Conservation (phyloP, 1,140 invertebrate genomes). For the Pseudomyrmex dendroicus region DNA sequence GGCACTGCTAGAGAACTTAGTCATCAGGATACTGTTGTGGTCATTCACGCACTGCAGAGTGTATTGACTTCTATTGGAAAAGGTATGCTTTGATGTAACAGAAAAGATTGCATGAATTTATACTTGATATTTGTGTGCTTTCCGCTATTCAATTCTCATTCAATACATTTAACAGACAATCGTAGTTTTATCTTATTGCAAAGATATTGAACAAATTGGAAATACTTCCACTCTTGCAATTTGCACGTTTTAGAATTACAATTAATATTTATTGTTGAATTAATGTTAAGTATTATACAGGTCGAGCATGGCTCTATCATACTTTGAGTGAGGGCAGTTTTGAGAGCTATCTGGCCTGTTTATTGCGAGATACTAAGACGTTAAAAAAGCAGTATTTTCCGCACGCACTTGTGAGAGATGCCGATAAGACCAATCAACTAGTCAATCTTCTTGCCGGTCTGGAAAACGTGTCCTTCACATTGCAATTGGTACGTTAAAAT, state of each 20-base stretch:
- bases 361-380: conserved; percentile 79
- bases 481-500: conserved; percentile 81
- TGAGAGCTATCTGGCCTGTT: conserved; percentile 84
- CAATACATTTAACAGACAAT: neutral
- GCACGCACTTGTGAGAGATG: conserved; percentile 83
- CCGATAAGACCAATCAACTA: conserved; percentile 83
- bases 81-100: conserved; percentile 75
- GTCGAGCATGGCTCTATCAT: conserved; percentile 85
- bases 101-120: no score
- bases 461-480: conserved; percentile 84
- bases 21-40: conserved; percentile 85
- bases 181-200: conserved; percentile 1
- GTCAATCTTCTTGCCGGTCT: conserved; percentile 85
- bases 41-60: conserved; percentile 83
- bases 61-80: conserved; percentile 84
- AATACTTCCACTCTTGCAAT: neutral
- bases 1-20: conserved; percentile 86
- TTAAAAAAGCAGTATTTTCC: conserved; percentile 84
- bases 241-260: neutral
- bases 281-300: conserved; percentile 72
- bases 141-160: neutral
- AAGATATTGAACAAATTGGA: conserved; percentile 3
- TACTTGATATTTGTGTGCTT: neutral
- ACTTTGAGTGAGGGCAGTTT: conserved; percentile 85
- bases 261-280: neutral